A percentile compares a stretch with the other conserved stretches of the same genome.
Conservation (phyloP, 2,888 invertebrate genomes). For the Tinea pellionella region DNA sequence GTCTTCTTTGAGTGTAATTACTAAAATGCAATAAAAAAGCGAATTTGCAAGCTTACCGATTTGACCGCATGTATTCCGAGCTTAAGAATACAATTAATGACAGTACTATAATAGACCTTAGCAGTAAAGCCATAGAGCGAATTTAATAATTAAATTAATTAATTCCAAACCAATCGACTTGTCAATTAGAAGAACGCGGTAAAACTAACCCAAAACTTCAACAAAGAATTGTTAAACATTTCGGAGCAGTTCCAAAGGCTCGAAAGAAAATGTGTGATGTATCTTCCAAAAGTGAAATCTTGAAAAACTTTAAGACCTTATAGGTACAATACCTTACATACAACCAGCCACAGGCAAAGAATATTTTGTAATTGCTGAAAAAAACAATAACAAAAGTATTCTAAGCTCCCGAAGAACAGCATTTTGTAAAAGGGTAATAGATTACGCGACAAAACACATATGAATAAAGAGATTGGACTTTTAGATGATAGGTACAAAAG, state of each 20-base stretch:
- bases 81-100: too few relatives aligned
- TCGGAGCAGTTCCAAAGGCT: neutral
- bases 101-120: too few relatives aligned
- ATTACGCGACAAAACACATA: neutral
- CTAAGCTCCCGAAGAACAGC: slow-evolving; percentile 36
- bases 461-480: neutral
- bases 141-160: too few relatives aligned
- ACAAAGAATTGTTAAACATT: neutral
- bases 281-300: slow-evolving; percentile 48
- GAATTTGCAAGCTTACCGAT: too few relatives aligned
- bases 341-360: slow-evolving; percentile 89
- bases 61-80: too few relatives aligned
- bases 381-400: slow-evolving; percentile 70
- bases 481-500: too few relatives aligned
- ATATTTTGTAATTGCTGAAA: slow-evolving; percentile 84
- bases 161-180: neutral
- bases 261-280: slow-evolving; percentile 43
- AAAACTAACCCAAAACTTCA: neutral
- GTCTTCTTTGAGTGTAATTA: too few relatives aligned
- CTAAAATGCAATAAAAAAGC: too few relatives aligned
- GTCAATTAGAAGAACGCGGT: neutral
- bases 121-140: too few relatives aligned
- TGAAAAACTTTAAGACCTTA: slow-evolving; percentile 36
- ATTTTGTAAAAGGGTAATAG: slow-evolving; percentile 16
- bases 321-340: slow-evolving; percentile 81